These are phyloP conservation scores for Notolepis coatsorum DNA, from an alignment of 2,797 vertebrate species.

Conservation along the genomic window DNA sequence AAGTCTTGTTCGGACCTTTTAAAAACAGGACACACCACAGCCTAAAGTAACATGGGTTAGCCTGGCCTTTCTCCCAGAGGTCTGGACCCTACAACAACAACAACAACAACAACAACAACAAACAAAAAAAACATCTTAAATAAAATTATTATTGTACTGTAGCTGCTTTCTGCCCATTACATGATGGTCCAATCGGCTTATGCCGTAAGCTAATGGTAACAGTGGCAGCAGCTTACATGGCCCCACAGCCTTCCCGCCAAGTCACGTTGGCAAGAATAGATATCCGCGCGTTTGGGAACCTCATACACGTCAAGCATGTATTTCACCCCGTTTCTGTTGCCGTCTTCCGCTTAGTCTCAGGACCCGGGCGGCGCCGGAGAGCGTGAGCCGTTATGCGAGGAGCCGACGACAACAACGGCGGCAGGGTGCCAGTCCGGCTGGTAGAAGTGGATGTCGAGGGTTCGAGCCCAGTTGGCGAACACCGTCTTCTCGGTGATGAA, in stretches of 20 bases:
- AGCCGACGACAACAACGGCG: neutral
- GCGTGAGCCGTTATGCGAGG: slow-evolving; percentile 64
- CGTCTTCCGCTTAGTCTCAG: slow-evolving; percentile 45
- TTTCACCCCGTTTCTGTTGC: neutral
- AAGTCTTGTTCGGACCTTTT: slow-evolving; percentile 50
- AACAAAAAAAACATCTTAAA: too few relatives aligned
- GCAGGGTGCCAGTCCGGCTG: slow-evolving; percentile 88
- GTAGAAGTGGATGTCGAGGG: slow-evolving; percentile 89
- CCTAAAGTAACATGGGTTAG: slow-evolving; percentile 35
- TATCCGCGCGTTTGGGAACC: slow-evolving; percentile 12
- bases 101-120: too few relatives aligned
- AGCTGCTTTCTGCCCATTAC: slow-evolving; percentile 41
- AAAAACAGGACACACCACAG: slow-evolving; percentile 41
- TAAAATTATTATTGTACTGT: too few relatives aligned
- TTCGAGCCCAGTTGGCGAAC: slow-evolving; percentile 93
- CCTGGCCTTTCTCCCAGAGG: slow-evolving; percentile 3
- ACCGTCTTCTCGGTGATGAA: slow-evolving; percentile 95
- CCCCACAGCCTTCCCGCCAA: slow-evolving; percentile 29
- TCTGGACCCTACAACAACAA: too few relatives aligned
- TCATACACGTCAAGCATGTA: neutral
- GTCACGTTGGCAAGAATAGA: slow-evolving; percentile 25
- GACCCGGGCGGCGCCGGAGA: slow-evolving; percentile 34
- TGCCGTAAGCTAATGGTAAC: slow-evolving; percentile 27
- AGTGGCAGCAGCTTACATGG: slow-evolving; percentile 27
- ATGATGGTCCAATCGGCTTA: slow-evolving; percentile 45